Evolutionary conservation across 2,888 invertebrate species (phyloP).

Genomic region (Scelioninae gen. 2): DNA sequence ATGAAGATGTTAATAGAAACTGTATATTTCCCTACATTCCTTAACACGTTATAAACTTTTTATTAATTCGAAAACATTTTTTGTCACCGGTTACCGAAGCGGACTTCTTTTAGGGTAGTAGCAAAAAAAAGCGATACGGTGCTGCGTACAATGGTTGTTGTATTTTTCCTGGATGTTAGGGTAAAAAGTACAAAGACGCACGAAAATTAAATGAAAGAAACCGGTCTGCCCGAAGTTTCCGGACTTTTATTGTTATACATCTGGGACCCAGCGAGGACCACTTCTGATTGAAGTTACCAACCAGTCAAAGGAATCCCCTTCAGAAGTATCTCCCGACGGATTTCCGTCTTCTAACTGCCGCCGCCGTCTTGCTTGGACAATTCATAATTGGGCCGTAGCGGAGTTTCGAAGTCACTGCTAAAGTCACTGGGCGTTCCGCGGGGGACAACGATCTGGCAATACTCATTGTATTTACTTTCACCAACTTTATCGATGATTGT

Average conservation of each 20-base stretch:
- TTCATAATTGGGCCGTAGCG: slow-evolving; percentile 57
- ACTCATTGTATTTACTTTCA: slow-evolving; percentile 42
- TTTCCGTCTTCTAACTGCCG: slow-evolving; percentile 58
- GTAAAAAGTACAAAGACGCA: slow-evolving; percentile 19
- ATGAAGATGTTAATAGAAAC: too few species aligned
- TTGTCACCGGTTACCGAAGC: background rate
- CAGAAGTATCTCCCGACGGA: slow-evolving; percentile 57
- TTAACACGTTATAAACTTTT: too few species aligned
- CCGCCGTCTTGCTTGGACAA: slow-evolving; percentile 58
- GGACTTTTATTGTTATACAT: slow-evolving; percentile 50
- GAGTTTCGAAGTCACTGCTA: slow-evolving; percentile 45
- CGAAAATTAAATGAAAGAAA: slow-evolving; percentile 43
- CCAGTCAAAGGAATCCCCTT: slow-evolving; percentile 53
- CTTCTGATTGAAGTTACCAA: slow-evolving; percentile 54
- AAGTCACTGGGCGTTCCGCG: slow-evolving; percentile 26
- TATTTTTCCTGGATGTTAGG: slow-evolving; percentile 25
- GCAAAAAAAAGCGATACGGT: slow-evolving; percentile 17
- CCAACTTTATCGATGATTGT: slow-evolving; percentile 39
- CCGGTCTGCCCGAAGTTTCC: slow-evolving; percentile 36
- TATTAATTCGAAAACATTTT: background rate
- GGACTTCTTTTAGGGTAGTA: slow-evolving; percentile 24
- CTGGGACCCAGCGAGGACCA: slow-evolving; percentile 36
- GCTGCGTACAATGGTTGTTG: slow-evolving; percentile 37
- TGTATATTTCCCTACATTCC: too few species aligned
- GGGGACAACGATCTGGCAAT: slow-evolving; percentile 31